A percentile compares a stretch with the other conserved stretches of the same genome.
Conservation (phyloP, 2,797 vertebrate genomes). For the Sebastiscus tertius region DNA sequence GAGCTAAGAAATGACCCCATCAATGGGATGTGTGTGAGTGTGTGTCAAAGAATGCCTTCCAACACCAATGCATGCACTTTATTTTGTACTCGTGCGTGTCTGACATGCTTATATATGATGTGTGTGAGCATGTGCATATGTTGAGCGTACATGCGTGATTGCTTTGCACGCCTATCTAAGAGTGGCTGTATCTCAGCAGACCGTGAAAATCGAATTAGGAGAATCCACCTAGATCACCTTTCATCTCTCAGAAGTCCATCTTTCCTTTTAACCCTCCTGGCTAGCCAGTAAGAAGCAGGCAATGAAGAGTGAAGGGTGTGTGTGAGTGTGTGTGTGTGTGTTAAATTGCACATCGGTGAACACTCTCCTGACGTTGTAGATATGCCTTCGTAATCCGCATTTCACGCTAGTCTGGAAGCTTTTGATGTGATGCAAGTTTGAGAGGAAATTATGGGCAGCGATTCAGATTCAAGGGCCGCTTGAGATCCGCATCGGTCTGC, state of each 20-base stretch:
- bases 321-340: constrained; percentile 8
- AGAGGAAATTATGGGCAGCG: constrained; percentile 35
- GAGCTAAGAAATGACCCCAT: constrained; percentile 37
- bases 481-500: constrained; percentile 10
- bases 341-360: constrained; percentile 37
- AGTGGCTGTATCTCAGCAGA: constrained; percentile 60
- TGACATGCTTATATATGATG: constrained; percentile 39
- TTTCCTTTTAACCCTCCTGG: constrained; percentile 58
- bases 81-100: constrained; percentile 3
- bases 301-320: constrained; percentile 3
- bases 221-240: constrained; percentile 69
- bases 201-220: constrained; percentile 70
- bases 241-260: constrained; percentile 67
- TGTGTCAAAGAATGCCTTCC: constrained; percentile 18
- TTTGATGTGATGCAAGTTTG: constrained; percentile 56
- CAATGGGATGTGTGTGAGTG: constrained; percentile 12
- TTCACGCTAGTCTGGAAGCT: constrained; percentile 43
- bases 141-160: constrained; percentile 57
- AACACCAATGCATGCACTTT: constrained; percentile 16
- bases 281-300: constrained; percentile 21
- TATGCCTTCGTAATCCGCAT: constrained; percentile 50
- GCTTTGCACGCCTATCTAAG: constrained; percentile 50
- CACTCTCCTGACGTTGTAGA: constrained; percentile 32
- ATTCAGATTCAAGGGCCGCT: constrained; percentile 15
- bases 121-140: constrained; percentile 29